Percentiles rank a stretch among this genome's conserved stretches.
phyloP scores from a whole-genome alignment of 1,140 invertebrate species.

The Paraescarpia echinospica region DNA sequence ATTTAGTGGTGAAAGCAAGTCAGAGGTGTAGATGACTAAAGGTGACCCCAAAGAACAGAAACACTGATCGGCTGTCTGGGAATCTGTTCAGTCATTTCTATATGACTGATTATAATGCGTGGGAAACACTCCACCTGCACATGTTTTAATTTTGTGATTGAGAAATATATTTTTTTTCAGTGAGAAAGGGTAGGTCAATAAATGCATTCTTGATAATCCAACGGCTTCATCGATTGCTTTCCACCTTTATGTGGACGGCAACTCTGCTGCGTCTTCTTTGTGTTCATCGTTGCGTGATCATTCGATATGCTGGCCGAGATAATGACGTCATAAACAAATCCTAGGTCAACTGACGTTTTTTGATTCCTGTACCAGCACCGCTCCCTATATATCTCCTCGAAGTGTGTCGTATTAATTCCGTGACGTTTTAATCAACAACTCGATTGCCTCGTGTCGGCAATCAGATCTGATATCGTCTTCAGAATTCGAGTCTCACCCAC shows the following conservation, averaged over 20 bases:
- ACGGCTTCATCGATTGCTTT: no score
- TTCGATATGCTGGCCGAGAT: neutral
- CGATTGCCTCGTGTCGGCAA: neutral
- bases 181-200: no score
- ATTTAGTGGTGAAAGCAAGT: no score
- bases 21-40: no score
- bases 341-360: neutral
- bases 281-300: neutral
- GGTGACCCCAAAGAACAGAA: no score
- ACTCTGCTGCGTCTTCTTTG: neutral
- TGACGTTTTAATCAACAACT: conserved; percentile 18
- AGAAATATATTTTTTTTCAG: no score
- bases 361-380: neutral
- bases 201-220: no score
- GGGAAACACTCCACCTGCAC: no score
- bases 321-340: neutral
- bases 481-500: neutral
- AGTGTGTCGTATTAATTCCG: neutral
- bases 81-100: no score
- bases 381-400: neutral
- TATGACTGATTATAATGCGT: no score
- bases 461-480: neutral
- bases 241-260: neutral
- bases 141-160: no score
- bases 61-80: no score